phyloP scores from a whole-genome alignment of 2,113 vertebrate species.

The Fulmarus glacialis region DNA sequence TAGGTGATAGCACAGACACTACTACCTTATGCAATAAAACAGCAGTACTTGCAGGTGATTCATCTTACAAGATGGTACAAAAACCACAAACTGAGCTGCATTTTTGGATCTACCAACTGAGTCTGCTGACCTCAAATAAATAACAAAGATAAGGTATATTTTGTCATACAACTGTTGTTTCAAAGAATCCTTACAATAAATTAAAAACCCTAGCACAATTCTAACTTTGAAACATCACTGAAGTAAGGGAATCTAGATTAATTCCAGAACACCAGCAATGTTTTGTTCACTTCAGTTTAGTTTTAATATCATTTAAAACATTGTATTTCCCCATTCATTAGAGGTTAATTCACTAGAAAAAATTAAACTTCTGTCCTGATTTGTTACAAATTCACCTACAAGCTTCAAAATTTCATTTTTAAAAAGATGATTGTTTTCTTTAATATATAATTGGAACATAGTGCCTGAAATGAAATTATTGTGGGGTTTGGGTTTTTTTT shows the following conservation, averaged over 20 bases:
- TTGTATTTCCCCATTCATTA: neutral
- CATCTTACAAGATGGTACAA: neutral
- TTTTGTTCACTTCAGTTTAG: neutral
- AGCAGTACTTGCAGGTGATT: neutral
- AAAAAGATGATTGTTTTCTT: neutral
- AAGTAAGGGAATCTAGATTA: neutral
- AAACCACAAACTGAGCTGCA: neutral
- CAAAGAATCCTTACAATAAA: neutral
- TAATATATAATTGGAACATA: neutral
- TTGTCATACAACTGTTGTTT: neutral
- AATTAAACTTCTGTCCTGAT: neutral
- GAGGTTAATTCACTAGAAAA: neutral
- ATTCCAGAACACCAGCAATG: neutral
- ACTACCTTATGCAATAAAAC: neutral
- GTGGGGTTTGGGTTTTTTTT: rapidly evolving
- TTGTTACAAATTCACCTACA: neutral
- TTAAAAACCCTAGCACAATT: neutral
- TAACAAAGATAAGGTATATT: neutral
- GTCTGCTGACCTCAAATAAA: neutral
- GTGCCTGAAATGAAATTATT: neutral
- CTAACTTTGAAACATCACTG: neutral
- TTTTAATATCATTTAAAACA: neutral
- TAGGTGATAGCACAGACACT: neutral
- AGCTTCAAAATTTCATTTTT: neutral
- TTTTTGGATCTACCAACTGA: neutral